phyloP scores from a whole-genome alignment of 2,888 invertebrate species.

The Atrina japonica region DNA sequence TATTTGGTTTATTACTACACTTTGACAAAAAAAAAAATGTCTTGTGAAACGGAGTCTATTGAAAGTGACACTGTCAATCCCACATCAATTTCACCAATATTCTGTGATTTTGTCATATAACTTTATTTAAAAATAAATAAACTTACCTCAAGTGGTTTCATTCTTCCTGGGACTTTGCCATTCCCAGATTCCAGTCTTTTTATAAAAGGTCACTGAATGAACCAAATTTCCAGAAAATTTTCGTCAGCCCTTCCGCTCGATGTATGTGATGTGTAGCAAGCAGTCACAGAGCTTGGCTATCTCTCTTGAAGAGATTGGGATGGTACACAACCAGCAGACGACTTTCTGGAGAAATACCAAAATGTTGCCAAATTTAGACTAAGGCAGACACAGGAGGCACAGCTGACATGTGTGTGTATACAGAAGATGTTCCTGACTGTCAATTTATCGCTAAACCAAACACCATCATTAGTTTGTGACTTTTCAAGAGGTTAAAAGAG shows the following conservation, averaged over 20 bases:
- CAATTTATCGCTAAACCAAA: slow-evolving; percentile 30
- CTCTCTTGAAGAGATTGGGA: slow-evolving; percentile 28
- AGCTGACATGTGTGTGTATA: slow-evolving; percentile 26
- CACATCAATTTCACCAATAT: neutral
- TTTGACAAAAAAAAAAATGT: no score
- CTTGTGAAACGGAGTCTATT: no score
- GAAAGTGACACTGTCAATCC: slow-evolving; percentile 6
- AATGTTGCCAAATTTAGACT: slow-evolving; percentile 38
- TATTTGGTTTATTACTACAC: no score
- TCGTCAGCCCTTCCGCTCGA: neutral
- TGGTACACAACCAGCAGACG: slow-evolving; percentile 27
- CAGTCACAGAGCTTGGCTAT: slow-evolving; percentile 12
- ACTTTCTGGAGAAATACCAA: slow-evolving; percentile 29
- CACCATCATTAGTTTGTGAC: slow-evolving; percentile 27
- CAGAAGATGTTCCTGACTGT: slow-evolving; percentile 29
- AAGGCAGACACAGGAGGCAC: slow-evolving; percentile 19
- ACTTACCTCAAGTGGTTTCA: slow-evolving; percentile 60
- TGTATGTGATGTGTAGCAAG: neutral
- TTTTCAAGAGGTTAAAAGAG: slow-evolving; percentile 33
- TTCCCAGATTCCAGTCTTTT: neutral
- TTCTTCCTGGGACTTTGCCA: slow-evolving; percentile 5
- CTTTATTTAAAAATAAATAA: neutral
- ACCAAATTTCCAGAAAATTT: neutral
- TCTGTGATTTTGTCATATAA: neutral
- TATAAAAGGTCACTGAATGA: no score